A percentile compares a stretch with the other conserved stretches of the same genome.
Conservation (phyloP, 2,113 vertebrate species). For the Pelecanus crispus region DNA sequence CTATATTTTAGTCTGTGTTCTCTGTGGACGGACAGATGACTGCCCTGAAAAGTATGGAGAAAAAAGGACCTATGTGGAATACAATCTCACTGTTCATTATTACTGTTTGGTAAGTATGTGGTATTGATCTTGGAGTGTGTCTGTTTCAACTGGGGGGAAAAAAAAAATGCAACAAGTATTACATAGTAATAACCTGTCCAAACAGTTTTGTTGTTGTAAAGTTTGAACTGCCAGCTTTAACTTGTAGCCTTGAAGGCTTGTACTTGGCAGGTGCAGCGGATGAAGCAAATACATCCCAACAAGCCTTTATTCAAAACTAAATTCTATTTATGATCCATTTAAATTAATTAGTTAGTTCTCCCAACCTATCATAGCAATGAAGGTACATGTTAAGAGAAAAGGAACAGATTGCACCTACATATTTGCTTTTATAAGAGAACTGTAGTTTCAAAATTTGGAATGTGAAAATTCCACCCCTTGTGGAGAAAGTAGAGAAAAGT, state of each 20-base stretch:
- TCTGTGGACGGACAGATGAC: constrained; percentile 85
- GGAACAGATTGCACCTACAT: background rate
- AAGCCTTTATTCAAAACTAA: background rate
- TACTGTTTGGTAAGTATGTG: constrained; percentile 88
- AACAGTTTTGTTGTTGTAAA: background rate
- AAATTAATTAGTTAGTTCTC: background rate
- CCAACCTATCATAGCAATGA: background rate
- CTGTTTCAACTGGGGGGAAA: background rate
- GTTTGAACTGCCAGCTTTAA: background rate
- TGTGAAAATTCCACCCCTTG: background rate
- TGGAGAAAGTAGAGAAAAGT: background rate
- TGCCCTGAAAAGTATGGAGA: constrained; percentile 89
- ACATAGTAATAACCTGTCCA: background rate
- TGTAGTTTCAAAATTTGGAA: background rate
- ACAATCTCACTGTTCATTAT: constrained; percentile 87
- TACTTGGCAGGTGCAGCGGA: background rate
- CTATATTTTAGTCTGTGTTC: constrained; percentile 78
- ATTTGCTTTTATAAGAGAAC: background rate
- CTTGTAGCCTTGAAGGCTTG: background rate
- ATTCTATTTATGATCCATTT: background rate
- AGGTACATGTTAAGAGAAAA: background rate
- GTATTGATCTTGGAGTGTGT: background rate
- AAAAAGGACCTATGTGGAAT: constrained; percentile 79
- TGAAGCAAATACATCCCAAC: background rate
- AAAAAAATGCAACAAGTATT: background rate